phyloP scores from a whole-genome alignment of 2,888 invertebrate genomes.

The Keiferia lycopersicella region DNA sequence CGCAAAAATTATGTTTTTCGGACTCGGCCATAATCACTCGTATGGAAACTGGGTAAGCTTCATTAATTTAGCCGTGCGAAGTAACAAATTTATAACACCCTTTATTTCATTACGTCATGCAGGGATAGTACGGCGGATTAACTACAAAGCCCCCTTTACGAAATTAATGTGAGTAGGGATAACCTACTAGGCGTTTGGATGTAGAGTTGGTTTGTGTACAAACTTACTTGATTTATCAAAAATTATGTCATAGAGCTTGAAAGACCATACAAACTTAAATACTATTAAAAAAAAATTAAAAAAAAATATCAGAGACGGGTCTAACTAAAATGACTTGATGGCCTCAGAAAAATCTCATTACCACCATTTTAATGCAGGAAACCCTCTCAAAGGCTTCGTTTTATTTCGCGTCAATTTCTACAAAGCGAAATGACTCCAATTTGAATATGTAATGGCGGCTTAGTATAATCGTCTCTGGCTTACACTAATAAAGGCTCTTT shows the following conservation, averaged over 20 bases:
- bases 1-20: slow-evolving; percentile 81
- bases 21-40: slow-evolving; percentile 61
- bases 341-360: slow-evolving; percentile 60
- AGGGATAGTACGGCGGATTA: not conserved
- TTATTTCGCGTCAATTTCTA: slow-evolving; percentile 80
- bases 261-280: too few relatives aligned
- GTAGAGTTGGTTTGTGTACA: too few relatives aligned
- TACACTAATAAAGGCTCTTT: slow-evolving; percentile 80
- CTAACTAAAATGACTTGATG: slow-evolving; percentile 37
- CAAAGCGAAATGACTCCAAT: slow-evolving; percentile 79
- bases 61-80: slow-evolving; percentile 31
- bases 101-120: slow-evolving; percentile 32
- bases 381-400: slow-evolving; percentile 72
- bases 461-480: slow-evolving; percentile 79
- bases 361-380: slow-evolving; percentile 57
- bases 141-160: not conserved
- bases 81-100: slow-evolving; percentile 29
- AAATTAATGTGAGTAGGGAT: not conserved
- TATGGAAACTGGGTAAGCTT: slow-evolving; percentile 52
- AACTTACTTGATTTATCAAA: not conserved
- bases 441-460: slow-evolving; percentile 81
- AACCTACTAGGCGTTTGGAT: not conserved
- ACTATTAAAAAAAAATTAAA: too few relatives aligned
- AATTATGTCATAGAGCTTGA: not conserved
- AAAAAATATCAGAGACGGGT: slow-evolving; percentile 22